Evolutionary conservation across 2,888 invertebrate species (phyloP).

Genomic region (Drosophila incognita): DNA sequence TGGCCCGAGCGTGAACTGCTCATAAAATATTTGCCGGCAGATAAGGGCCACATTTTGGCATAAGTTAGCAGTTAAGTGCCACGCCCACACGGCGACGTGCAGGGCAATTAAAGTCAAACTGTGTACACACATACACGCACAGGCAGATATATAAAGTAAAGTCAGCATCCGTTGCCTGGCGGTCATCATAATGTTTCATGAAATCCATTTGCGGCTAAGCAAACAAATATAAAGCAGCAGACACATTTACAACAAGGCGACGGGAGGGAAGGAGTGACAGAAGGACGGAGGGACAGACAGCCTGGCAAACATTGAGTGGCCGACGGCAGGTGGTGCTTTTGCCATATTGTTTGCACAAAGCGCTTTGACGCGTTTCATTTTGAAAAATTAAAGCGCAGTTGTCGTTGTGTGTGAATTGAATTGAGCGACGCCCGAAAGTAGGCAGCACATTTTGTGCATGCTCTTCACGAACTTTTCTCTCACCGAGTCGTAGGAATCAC

Average conservation of each 20-base stretch:
- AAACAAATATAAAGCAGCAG: slow-evolving; percentile 45
- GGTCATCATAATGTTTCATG: slow-evolving; percentile 55
- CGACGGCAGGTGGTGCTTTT: slow-evolving; percentile 42
- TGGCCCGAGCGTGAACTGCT: slow-evolving; percentile 28
- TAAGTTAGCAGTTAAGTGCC: slow-evolving; percentile 31
- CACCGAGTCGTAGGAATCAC: slow-evolving; percentile 1
- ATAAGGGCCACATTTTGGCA: slow-evolving; percentile 28
- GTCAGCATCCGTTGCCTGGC: slow-evolving; percentile 49
- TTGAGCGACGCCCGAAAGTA: slow-evolving; percentile 38
- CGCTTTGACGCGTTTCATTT: slow-evolving; percentile 59
- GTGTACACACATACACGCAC: slow-evolving; percentile 30
- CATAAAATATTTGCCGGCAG: slow-evolving; percentile 52
- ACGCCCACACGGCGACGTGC: slow-evolving; percentile 22
- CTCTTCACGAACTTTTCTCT: slow-evolving; percentile 36
- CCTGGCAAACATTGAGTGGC: slow-evolving; percentile 11
- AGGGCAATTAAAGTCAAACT: slow-evolving; percentile 61
- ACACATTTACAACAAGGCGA: slow-evolving; percentile 14
- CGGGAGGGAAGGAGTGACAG: slow-evolving; percentile 5
- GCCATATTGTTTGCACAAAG: slow-evolving; percentile 34
- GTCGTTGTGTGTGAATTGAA: neutral
- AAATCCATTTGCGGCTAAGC: slow-evolving; percentile 61
- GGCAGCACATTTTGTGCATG: slow-evolving; percentile 47
- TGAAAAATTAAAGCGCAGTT: slow-evolving; percentile 51
- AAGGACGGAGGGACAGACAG: slow-evolving; percentile 1
- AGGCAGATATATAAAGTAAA: neutral